phyloP scores from a whole-genome alignment of 2,888 invertebrate species.

The Matsumyia berberina region DNA sequence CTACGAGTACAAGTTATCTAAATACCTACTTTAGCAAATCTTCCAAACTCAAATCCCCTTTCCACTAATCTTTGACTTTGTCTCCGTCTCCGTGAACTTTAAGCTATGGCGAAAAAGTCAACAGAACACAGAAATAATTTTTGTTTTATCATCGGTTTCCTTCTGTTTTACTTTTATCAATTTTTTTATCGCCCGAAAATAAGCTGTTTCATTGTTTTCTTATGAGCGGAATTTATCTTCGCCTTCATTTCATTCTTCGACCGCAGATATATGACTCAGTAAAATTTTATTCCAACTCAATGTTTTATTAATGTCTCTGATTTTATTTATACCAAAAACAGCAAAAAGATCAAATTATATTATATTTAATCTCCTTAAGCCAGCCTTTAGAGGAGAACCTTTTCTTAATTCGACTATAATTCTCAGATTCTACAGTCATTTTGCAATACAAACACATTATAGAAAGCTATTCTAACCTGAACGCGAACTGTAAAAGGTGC shows the following conservation, averaged over 20 bases:
- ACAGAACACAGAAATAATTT: neutral
- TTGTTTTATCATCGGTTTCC: neutral
- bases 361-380: neutral
- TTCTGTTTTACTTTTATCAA: constrained; percentile 8
- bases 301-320: neutral
- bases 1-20: neutral
- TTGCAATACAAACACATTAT: neutral
- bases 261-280: neutral
- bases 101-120: no score
- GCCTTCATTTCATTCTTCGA: neutral
- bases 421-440: neutral
- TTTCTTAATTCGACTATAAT: neutral
- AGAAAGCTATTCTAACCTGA: neutral
- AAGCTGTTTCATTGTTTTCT: neutral
- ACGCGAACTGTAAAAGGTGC: neutral
- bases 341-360: neutral
- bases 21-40: no score
- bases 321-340: neutral
- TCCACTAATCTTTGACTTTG: no score
- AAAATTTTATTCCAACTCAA: neutral
- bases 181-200: neutral
- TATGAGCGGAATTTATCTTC: constrained; percentile 1
- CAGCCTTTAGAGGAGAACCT: neutral
- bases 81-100: no score
- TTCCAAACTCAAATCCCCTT: no score